These are phyloP conservation scores for Daphoenositta chrysoptera DNA, from an alignment of 2,113 vertebrate genomes.

Conservation along the genomic window DNA sequence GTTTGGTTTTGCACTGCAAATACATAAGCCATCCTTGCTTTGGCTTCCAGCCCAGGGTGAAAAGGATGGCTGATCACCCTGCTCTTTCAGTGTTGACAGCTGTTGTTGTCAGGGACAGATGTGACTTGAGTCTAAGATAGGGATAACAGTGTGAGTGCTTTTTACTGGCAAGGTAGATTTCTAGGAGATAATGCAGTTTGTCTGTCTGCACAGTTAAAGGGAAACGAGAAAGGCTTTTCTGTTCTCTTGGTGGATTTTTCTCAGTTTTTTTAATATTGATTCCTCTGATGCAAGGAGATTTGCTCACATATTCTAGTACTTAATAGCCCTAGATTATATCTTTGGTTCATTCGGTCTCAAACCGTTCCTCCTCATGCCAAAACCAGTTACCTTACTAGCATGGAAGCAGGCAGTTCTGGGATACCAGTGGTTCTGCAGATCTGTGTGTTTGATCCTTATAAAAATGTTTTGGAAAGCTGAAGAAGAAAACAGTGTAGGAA, in stretches of 20 bases:
- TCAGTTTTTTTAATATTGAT: not conserved
- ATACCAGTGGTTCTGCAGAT: not conserved
- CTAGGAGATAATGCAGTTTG: not conserved
- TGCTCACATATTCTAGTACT: not conserved
- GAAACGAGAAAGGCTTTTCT: not conserved
- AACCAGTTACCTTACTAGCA: not conserved
- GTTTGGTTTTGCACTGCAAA: not conserved
- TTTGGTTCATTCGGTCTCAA: not conserved
- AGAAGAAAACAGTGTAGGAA: not conserved
- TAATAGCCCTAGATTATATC: not conserved
- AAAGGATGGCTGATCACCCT: not conserved
- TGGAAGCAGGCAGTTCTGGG: not conserved
- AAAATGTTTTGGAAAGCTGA: constrained; percentile 2
- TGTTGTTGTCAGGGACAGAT: constrained; percentile 7
- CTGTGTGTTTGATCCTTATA: not conserved
- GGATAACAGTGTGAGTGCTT: not conserved
- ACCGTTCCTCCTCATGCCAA: not conserved
- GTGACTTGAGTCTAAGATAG: not conserved
- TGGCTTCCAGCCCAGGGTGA: constrained; percentile 19
- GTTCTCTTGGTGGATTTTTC: not conserved
- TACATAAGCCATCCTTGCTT: not conserved
- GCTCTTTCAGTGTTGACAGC: not conserved
- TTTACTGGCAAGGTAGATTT: not conserved
- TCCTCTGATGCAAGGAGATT: not conserved
- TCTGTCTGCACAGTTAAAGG: not conserved